Percentiles rank a stretch among this genome's conserved stretches.
These are phyloP conservation scores for Plodia interpunctella DNA, from an alignment of 1,140 invertebrate genomes.

Conservation along the genomic window DNA sequence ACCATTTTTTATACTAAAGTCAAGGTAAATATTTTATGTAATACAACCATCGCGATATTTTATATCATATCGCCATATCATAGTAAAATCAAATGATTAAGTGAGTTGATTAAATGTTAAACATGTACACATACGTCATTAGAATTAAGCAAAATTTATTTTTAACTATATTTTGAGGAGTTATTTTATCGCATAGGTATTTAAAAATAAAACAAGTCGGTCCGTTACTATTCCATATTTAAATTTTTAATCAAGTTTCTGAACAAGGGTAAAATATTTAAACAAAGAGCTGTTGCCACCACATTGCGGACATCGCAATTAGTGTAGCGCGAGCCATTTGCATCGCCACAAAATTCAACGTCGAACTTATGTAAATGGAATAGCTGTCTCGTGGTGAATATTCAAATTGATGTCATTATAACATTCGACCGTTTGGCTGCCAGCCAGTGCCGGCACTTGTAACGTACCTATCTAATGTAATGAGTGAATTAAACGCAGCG, in stretches of 20 bases:
- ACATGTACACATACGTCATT: too few relatives aligned
- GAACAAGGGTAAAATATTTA: neutral
- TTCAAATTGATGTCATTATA: slow-evolving; percentile 77
- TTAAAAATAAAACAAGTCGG: neutral
- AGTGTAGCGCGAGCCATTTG: slow-evolving; percentile 51
- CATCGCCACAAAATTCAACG: slow-evolving; percentile 68
- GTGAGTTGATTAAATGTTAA: too few relatives aligned
- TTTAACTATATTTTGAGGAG: too few relatives aligned
- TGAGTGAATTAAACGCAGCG: slow-evolving; percentile 64
- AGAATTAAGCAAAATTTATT: neutral
- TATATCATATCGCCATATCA: too few relatives aligned
- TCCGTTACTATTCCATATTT: neutral
- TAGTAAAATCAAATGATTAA: neutral
- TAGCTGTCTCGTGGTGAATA: slow-evolving; percentile 74
- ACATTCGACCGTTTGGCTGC: slow-evolving; percentile 67
- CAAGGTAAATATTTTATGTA: too few relatives aligned
- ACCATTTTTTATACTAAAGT: too few relatives aligned
- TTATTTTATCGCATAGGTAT: too few relatives aligned
- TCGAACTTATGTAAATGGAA: slow-evolving; percentile 73
- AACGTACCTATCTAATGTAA: slow-evolving; percentile 55
- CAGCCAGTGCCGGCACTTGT: slow-evolving; percentile 50
- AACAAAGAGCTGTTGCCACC: neutral
- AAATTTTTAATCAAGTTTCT: neutral
- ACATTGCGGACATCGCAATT: slow-evolving; percentile 40
- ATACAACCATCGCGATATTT: neutral